Conservation (phyloP, 92 coral and sea anemone species). For the Muricea muricata region DNA sequence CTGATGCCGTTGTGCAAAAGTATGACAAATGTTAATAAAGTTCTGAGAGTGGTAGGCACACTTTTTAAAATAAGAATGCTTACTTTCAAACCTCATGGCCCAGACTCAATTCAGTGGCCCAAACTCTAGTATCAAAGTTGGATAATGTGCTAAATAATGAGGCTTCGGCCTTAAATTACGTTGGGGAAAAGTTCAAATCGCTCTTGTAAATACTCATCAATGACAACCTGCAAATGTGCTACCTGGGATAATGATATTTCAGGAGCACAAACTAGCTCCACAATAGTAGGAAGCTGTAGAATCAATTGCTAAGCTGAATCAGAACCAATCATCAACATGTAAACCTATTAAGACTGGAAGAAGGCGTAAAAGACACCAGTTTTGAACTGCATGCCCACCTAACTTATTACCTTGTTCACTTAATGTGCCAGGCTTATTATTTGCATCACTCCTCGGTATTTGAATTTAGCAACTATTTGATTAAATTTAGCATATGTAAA, state of each 20-base stretch:
- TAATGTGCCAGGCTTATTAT: background rate
- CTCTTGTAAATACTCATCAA: background rate
- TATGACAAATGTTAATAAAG: background rate
- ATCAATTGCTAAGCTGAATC: background rate
- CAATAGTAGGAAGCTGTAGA: background rate
- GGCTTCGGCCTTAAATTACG: conserved; percentile 56
- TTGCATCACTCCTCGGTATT: background rate
- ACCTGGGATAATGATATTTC: background rate
- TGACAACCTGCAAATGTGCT: background rate
- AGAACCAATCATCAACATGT: background rate
- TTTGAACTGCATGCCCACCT: background rate
- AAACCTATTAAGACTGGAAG: background rate
- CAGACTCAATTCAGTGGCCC: conserved; percentile 70
- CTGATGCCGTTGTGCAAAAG: background rate
- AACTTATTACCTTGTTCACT: background rate
- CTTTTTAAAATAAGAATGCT: conserved; percentile 65
- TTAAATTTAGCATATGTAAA: background rate
- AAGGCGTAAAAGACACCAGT: background rate
- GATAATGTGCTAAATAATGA: conserved; percentile 70
- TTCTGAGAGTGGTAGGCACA: background rate
- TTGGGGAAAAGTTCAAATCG: background rate
- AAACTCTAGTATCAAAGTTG: conserved; percentile 62
- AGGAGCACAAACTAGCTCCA: background rate
- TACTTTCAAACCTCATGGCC: conserved; percentile 73
- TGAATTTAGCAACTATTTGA: background rate